Base-by-base conservation (phyloP, 1,140 invertebrate species). In the Diachasma alloeum region DNA sequence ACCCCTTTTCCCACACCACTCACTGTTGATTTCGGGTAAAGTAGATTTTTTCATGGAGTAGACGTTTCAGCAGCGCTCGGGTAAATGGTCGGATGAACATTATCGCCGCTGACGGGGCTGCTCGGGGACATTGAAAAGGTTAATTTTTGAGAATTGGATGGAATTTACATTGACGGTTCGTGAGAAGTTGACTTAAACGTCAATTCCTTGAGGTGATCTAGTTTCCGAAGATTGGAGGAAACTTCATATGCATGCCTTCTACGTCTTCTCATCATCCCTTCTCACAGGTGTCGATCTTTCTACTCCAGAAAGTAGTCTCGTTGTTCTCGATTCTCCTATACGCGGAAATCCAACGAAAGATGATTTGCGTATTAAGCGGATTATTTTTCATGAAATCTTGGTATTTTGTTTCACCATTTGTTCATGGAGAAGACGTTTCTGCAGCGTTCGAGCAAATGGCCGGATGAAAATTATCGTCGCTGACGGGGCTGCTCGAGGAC, bases 231-330 rank as follows among this genome's bases (percentile, higher is more conserved):
- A 59, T 26, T 59, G 53, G 17, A 17, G 19, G 5, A 19, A 59
- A 11, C 53, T 59, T 48, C 10, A 59, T 59, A 22, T 59, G 53
- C 10, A 59, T 59, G 53, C 19, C 46, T 71, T 46, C 39, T 4
- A 39, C 69, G 69, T n/a, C 69, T 71, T 71, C 69, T 71, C 69
- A 71, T 71, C 69, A 71, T 71, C 69, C 66, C 26, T 39, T 71
- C 36, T 19, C 19, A 26, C 37, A 19, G 13, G 15, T 71, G 36
- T 15, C 37, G 17, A 15, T 44, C 36, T 42, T 17, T 36, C 66
- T n/a, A 68, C 66, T 37, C n/a, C 37, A 37, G 26, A 37, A 11
- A 39, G 11, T 71, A n/a, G n/a, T n/a, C n/a, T n/a, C n/a, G n/a
- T n/a, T n/a, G n/a, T n/a, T n/a, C n/a, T n/a, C n/a, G n/a, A n/a